Conservation (phyloP, 2,888 invertebrate genomes). For the Habrosyne pyritoides region DNA sequence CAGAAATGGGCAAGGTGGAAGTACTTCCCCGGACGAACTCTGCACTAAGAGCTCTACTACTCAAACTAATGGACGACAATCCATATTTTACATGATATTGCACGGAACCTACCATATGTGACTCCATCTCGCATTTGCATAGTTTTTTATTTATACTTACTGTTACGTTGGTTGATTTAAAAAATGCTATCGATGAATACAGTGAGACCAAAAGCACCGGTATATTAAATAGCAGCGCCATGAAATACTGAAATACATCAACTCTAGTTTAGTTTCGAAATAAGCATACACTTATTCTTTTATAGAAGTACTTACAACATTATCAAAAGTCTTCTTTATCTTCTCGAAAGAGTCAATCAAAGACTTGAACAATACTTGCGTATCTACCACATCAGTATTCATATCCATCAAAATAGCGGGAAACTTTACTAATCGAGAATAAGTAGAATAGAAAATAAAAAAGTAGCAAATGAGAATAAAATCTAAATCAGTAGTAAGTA, state of each 20-base stretch:
- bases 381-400: conserved; percentile 6
- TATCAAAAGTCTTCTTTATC: conserved; percentile 11
- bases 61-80: too few species aligned
- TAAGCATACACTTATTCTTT: too few species aligned
- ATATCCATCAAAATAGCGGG: conserved; percentile 6
- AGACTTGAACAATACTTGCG: conserved; percentile 16
- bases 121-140: too few species aligned
- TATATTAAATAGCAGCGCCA: conserved; percentile 17
- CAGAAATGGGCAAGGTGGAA: too few species aligned
- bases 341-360: conserved; percentile 17
- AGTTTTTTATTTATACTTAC: too few species aligned
- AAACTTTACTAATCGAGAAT: conserved; percentile 15
- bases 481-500: conserved; percentile 14
- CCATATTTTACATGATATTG: too few species aligned
- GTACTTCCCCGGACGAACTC: too few species aligned
- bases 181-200: conserved; percentile 11
- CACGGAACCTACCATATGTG: too few species aligned
- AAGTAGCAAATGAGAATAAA: conserved; percentile 18
- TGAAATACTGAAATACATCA: conserved; percentile 17
- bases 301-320: conserved; percentile 13
- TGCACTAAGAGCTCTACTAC: too few species aligned
- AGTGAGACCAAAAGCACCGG: conserved; percentile 17
- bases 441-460: conserved; percentile 17
- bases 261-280: background rate
- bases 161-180: background rate